phyloP scores from a whole-genome alignment of 1,140 invertebrate genomes.

The Philopotamus ludificatus region DNA sequence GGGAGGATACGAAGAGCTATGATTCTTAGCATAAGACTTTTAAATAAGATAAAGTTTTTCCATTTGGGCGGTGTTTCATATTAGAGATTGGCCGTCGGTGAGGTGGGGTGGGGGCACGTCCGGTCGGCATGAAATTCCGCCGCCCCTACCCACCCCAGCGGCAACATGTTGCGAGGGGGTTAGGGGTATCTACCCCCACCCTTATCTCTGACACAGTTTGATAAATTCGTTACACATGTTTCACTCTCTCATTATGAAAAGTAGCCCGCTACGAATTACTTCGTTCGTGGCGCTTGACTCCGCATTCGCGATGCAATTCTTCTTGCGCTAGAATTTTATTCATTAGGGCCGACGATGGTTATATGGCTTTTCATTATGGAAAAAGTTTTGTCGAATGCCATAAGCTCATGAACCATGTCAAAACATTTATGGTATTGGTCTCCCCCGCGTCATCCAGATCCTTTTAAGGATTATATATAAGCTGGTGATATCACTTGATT shows the following conservation, averaged over 20 bases:
- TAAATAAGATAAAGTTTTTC: conserved; percentile 29
- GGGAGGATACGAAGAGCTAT: no score
- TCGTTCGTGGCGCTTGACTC: neutral
- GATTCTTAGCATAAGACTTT: neutral
- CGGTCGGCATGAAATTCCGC: conserved; percentile 20
- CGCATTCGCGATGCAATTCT: no score
- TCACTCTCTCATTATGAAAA: conserved; percentile 33
- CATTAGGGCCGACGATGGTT: no score
- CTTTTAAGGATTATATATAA: conserved; percentile 11
- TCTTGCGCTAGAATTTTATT: no score
- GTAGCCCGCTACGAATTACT: neutral
- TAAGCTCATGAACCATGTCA: neutral
- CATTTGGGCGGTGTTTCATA: conserved; percentile 34
- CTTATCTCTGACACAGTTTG: conserved; percentile 33
- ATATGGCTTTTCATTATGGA: no score
- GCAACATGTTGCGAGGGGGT: conserved; percentile 38
- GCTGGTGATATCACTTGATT: conserved; percentile 17
- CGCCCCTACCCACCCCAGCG: conserved; percentile 34
- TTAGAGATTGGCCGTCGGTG: conserved; percentile 24
- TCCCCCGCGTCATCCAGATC: neutral
- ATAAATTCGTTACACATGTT: conserved; percentile 37
- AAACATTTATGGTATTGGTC: neutral
- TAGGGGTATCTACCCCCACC: conserved; percentile 11
- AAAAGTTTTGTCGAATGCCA: no score
- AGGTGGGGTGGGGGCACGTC: conserved; percentile 18